Base-by-base conservation (phyloP, 2,888 invertebrate genomes). In the Erebia epiphron region DNA sequence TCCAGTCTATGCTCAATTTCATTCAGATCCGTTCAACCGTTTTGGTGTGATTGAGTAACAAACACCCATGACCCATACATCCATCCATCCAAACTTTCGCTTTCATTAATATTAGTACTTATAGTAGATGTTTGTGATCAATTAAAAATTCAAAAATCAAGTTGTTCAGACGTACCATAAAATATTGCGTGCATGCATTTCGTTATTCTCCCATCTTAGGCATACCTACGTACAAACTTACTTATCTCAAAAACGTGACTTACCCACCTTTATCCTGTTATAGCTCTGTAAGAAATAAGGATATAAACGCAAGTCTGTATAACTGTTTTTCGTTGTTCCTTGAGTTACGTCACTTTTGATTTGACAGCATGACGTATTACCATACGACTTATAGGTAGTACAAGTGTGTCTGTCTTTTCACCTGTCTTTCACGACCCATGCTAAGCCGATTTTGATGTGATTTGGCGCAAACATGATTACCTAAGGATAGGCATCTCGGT, bases 191-290 rank as follows among this genome's bases (percentile, higher is more conserved):
- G 66, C 43, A 50, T 61, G 58, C 50, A 26, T 52, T 64, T 65
- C 60, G 66, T 26, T 72, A 57, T 52, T 56, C 52, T 62, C 62
- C n/a, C 46, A 54, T n/a, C 21, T 21, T 26, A 54, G 13, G 4
- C 1, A 46, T 35, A n/a, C n/a, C n/a, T n/a, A 46, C 13, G 4
- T 50, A 14, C 7, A n/a, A 10, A 54, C 18, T 18, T 3, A 54
- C 54, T 18, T 52, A 64, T 70, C 58, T 66, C 49, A 43, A 49
- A 69, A 73, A 72, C 73, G 72, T 75, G 75, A 76, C 71, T 69
- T 69, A 56, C 69, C 61, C 13, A 26, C 13, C 18, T 52, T 67
- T 68, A 57, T 73, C 58, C 58, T 64, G 57, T 62, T 41, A 60
- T 58, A 67, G 67, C 60, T 61, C 58, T 10, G 21, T 52, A 67